These are phyloP conservation scores for Odontothrips loti DNA, from an alignment of 2,888 invertebrate genomes.

Conservation along the genomic window DNA sequence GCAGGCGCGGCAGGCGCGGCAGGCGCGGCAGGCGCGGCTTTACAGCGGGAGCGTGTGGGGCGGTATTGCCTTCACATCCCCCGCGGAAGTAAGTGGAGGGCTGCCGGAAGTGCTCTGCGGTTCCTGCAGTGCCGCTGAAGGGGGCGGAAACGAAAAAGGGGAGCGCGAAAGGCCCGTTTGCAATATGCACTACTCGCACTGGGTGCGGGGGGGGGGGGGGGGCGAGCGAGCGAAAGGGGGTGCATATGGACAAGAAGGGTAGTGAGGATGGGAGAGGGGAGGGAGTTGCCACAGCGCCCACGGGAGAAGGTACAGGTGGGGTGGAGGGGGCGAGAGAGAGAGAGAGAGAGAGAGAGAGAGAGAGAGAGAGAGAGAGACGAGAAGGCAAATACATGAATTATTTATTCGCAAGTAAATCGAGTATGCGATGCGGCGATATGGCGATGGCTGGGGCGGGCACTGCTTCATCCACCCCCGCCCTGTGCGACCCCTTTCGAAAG, in stretches of 20 bases:
- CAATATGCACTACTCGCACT: background rate
- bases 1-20: no score
- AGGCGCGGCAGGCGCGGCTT: no score
- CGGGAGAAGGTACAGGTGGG: background rate
- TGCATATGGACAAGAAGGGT: no score
- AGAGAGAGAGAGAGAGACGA: background rate
- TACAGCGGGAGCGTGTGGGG: no score
- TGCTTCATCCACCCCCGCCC: background rate
- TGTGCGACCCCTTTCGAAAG: background rate
- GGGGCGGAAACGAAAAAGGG: background rate
- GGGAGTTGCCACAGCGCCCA: background rate
- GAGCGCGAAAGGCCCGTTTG: background rate
- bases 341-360: background rate
- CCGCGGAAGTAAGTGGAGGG: no score
- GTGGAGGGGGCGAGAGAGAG: background rate
- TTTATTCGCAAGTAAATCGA: constrained; percentile 4
- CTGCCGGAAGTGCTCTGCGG: no score
- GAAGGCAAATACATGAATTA: constrained; percentile 16
- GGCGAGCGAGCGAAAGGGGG: no score
- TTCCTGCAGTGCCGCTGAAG: no score
- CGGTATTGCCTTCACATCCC: no score
- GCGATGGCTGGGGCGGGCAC: background rate
- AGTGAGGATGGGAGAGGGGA: background rate
- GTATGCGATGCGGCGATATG: constrained; percentile 9
- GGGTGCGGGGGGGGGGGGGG: no score